phyloP scores from a whole-genome alignment of 2,888 invertebrate species.

The Monoplex corrugatus region DNA sequence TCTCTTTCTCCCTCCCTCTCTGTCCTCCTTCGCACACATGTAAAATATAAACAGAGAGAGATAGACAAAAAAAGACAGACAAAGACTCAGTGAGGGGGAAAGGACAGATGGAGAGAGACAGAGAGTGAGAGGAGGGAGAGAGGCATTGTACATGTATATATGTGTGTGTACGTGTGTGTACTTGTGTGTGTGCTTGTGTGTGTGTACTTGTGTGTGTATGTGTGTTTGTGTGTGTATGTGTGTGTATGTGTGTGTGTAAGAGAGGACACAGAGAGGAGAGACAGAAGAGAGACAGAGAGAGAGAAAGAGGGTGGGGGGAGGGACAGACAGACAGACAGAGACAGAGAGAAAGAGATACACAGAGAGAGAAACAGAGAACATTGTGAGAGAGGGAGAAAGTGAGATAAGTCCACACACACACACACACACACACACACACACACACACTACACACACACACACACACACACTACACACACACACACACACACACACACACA shows the following conservation, averaged over 20 bases:
- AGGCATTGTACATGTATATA: no score
- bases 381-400: neutral
- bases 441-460: neutral
- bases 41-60: no score
- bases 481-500: conserved; percentile 2
- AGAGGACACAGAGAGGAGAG: neutral
- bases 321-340: neutral
- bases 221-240: conserved; percentile 19
- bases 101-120: no score
- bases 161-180: no score
- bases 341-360: neutral
- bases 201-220: conserved; percentile 20
- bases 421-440: neutral
- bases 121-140: no score
- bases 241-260: neutral
- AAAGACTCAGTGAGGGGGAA: no score
- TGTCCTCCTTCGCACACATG: no score
- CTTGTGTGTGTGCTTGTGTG: neutral
- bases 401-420: neutral
- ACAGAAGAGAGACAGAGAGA: neutral
- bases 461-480: neutral
- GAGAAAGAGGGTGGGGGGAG: neutral
- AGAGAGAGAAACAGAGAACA: neutral
- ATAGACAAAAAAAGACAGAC: no score
- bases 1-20: conserved; percentile 4